Evolutionary conservation across 2,888 invertebrate species (phyloP).

Genomic region (Ophioninae sp.): DNA sequence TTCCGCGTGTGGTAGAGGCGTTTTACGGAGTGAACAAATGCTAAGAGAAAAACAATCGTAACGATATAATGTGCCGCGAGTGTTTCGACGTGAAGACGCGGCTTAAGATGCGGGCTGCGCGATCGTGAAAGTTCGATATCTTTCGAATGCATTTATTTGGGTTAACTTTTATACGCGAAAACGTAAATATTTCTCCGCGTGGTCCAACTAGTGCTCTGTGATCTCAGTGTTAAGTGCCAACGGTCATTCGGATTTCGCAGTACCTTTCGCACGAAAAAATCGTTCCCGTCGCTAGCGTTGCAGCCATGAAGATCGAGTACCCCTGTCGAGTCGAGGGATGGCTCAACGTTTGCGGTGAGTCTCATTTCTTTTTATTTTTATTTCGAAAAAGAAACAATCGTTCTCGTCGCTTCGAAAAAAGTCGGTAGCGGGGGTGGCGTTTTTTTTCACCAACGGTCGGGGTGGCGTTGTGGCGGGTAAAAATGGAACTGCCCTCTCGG

Average conservation of each 20-base stretch:
- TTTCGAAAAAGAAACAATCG: neutral
- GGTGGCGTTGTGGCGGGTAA: neutral
- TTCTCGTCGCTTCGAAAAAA: neutral
- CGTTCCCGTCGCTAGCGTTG: neutral
- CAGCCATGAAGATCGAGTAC: conserved; percentile 81
- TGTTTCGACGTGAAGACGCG: conserved; percentile 12
- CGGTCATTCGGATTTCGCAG: conserved; percentile 53
- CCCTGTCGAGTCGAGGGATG: conserved; percentile 84
- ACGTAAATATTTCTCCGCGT: neutral
- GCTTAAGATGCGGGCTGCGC: neutral
- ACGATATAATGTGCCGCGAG: conserved; percentile 21
- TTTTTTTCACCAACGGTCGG: neutral
- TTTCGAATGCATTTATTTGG: too few species aligned
- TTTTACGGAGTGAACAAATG: conserved; percentile 7
- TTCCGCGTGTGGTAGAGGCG: neutral
- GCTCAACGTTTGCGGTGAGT: conserved; percentile 84
- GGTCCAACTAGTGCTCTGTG: neutral
- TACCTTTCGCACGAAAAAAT: conserved; percentile 3
- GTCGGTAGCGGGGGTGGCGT: neutral
- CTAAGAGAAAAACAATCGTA: conserved; percentile 1
- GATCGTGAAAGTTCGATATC: neutral
- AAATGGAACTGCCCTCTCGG: conserved; percentile 5
- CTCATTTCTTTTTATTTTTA: neutral
- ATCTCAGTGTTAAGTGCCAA: neutral
- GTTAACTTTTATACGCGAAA: too few species aligned